phyloP scores from a whole-genome alignment of 2,888 invertebrate species.

The Biston betularia region DNA sequence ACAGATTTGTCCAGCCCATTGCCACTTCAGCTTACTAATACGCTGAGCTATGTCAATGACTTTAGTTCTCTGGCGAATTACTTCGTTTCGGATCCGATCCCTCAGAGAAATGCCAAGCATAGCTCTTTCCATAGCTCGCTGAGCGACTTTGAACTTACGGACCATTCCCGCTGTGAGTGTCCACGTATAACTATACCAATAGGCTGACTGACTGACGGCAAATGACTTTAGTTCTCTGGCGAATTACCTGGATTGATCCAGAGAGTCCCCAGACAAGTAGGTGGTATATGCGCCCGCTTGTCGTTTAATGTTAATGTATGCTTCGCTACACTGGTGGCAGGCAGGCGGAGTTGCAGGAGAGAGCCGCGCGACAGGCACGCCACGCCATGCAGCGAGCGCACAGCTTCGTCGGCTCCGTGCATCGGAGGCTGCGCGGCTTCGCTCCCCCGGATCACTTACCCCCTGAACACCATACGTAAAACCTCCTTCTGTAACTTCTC shows the following conservation, averaged over 20 bases:
- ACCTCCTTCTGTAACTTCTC: slow-evolving; percentile 3
- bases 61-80: no score
- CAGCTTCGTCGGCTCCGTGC: slow-evolving; percentile 72
- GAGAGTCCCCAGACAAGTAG: neutral
- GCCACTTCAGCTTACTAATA: no score
- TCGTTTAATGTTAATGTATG: neutral
- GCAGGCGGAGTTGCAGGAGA: slow-evolving; percentile 73
- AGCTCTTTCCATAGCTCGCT: no score
- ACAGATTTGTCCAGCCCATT: no score
- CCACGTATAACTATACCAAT: no score
- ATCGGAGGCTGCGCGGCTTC: slow-evolving; percentile 68
- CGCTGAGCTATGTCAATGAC: no score
- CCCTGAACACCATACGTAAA: slow-evolving; percentile 63
- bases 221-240: no score
- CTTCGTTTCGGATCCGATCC: no score
- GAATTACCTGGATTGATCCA: neutral
- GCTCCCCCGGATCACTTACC: slow-evolving; percentile 39
- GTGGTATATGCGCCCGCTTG: neutral
- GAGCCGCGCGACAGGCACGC: slow-evolving; percentile 62
- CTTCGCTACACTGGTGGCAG: slow-evolving; percentile 54
- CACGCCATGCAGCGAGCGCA: slow-evolving; percentile 66
- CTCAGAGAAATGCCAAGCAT: no score
- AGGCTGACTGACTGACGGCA: no score
- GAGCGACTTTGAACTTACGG: no score
- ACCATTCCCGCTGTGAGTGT: no score